phyloP scores from a whole-genome alignment of 1,140 invertebrate species.

The Pemphigus obesinymphae region DNA sequence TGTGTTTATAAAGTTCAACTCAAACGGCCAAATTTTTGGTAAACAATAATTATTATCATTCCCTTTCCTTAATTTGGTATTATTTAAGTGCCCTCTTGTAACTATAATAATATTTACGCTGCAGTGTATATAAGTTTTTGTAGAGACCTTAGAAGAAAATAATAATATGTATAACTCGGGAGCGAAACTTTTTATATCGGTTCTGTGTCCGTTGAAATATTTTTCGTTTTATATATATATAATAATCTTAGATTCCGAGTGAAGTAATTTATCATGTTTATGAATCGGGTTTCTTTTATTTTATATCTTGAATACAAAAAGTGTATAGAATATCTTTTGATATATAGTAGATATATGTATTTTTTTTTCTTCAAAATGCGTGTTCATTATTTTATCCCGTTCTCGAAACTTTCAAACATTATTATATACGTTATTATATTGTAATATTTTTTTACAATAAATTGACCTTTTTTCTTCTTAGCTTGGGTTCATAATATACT shows the following conservation, averaged over 20 bases:
- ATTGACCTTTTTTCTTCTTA: background rate
- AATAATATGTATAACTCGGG: background rate
- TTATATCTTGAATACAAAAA: background rate
- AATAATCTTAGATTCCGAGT: background rate
- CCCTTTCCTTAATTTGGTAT: background rate
- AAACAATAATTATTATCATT: conserved; percentile 11
- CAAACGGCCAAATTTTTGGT: background rate
- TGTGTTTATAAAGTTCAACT: background rate
- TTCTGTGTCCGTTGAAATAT: background rate
- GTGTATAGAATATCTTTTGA: background rate
- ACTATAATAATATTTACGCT: no score
- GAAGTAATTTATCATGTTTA: background rate
- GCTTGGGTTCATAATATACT: no score
- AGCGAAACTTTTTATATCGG: background rate
- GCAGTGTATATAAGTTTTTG: background rate
- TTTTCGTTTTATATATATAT: background rate
- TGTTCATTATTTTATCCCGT: background rate
- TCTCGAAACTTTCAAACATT: background rate
- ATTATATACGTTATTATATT: background rate
- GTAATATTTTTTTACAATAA: background rate
- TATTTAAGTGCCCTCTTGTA: background rate
- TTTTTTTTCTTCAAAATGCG: background rate
- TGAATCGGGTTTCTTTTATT: background rate
- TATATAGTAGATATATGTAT: background rate
- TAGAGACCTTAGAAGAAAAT: background rate